Evolutionary conservation across 2,888 invertebrate species (phyloP).

Genomic region (Periphyllus acericola): DNA sequence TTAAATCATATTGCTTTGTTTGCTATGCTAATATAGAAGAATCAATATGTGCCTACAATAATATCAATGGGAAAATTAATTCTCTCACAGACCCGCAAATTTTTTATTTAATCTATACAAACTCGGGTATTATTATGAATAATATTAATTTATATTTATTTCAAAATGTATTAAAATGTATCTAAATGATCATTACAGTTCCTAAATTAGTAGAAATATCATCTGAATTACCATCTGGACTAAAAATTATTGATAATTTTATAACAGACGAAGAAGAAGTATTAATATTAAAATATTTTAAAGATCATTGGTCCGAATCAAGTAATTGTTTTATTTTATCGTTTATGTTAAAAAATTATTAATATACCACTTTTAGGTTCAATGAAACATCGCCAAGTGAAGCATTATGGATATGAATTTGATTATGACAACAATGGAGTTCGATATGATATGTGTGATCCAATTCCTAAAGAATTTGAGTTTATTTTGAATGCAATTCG

Average conservation of each 20-base stretch:
- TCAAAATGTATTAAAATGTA: background rate
- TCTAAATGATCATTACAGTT: conserved; percentile 20
- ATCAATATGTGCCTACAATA: conserved; percentile 72
- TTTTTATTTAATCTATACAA: conserved; percentile 59
- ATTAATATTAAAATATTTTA: conserved; percentile 54
- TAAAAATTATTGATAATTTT: conserved; percentile 60
- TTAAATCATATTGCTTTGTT: conserved; percentile 85
- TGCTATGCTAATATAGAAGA: conserved; percentile 70
- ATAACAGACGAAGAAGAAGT: conserved; percentile 62
- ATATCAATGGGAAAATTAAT: conserved; percentile 71
- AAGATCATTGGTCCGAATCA: conserved; percentile 42
- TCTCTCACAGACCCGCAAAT: conserved; percentile 35
- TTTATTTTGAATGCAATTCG: conserved; percentile 71
- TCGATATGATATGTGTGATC: conserved; percentile 73
- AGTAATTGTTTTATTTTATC: conserved; percentile 1
- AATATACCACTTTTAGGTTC: conserved; percentile 5
- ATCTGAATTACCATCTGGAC: conserved; percentile 37
- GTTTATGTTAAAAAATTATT: background rate
- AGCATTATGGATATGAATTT: conserved; percentile 93
- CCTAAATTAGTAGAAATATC: conserved; percentile 13
- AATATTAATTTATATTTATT: background rate
- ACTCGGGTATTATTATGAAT: conserved; percentile 57
- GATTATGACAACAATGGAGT: conserved; percentile 90
- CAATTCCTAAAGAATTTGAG: conserved; percentile 78
- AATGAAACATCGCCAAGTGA: conserved; percentile 85